Base-by-base conservation (phyloP, 2,113 vertebrate species). In the Calcarius ornatus region DNA sequence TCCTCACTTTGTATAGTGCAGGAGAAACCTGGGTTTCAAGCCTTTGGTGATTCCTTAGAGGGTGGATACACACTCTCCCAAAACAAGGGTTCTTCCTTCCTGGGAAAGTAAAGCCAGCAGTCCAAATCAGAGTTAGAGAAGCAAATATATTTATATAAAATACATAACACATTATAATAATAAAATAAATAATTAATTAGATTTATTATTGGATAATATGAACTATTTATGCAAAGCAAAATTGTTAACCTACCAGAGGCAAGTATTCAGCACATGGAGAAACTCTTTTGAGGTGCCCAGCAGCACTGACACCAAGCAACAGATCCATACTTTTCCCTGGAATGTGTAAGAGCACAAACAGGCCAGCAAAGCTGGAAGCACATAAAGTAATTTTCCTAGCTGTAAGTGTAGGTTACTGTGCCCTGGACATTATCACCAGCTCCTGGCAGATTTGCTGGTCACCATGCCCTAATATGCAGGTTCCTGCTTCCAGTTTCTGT, bases 401-500 rank as follows among this genome's bases (percentile, higher is more conserved):
- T 77, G n/a, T 56, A 76, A 45, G 31, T 53, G 35, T 25, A 42
- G 88, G 76, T 93, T 93, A 82, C 68, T 6, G 2, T 92, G 92
- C 71, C 90, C 90, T 57, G 38, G 42, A 23, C 64, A 25, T 64
- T 85, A 91, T 76, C 2, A 1, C 45, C 4, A 7, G 66, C 63
- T 95, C 45, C 33, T 0, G 18, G 69, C 51, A 78, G 60, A 81
- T 86, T 38, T 81, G 42, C 59, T 80, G 96, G 80, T 93, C 90
- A 57, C 68, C 51, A 9, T 94, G 92, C 82, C 76, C 95, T 78
- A 60, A 15, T 61, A 35, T 48, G 48, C 81, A 93, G 43, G 47
- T 63, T 73, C 38, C 71, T 91, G 90, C 70, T 92, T 85, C 71
- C 86, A 94, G 88, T 96, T 95, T 93, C 88, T 93, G 88, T 88